Percentiles rank a stretch among this genome's conserved stretches.
These are phyloP conservation scores for Chiroxiphia lanceolata DNA, from an alignment of 2,797 vertebrate genomes.

Conservation along the genomic window DNA sequence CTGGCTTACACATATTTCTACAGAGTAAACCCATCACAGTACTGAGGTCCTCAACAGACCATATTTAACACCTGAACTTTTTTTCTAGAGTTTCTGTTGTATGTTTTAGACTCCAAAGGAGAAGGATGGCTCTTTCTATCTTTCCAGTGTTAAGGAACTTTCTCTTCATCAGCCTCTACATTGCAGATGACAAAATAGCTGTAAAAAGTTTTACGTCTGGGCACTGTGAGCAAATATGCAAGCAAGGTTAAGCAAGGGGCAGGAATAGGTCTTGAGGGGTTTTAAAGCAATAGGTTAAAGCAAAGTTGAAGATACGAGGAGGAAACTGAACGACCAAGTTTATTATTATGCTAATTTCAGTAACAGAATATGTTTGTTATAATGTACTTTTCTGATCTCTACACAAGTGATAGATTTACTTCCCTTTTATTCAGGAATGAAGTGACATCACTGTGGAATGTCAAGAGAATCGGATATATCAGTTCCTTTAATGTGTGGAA, in stretches of 20 bases:
- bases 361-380: neutral
- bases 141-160: neutral
- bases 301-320: neutral
- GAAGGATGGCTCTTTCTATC: neutral
- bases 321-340: neutral
- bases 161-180: neutral
- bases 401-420: neutral
- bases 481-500: neutral
- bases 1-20: neutral
- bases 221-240: neutral
- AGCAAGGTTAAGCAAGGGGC: neutral
- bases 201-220: neutral
- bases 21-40: neutral
- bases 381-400: conserved; percentile 21
- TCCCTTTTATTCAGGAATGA: neutral
- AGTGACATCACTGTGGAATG: neutral
- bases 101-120: neutral
- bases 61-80: neutral
- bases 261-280: neutral
- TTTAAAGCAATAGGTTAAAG: neutral
- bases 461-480: neutral
- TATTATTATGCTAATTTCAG: neutral
- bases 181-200: neutral
- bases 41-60: neutral
- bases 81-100: neutral